Evolutionary conservation across 2,113 vertebrate species (phyloP), one percentile per base, ranked within the genome.

Genomic region (Apteryx mantelli): DNA sequence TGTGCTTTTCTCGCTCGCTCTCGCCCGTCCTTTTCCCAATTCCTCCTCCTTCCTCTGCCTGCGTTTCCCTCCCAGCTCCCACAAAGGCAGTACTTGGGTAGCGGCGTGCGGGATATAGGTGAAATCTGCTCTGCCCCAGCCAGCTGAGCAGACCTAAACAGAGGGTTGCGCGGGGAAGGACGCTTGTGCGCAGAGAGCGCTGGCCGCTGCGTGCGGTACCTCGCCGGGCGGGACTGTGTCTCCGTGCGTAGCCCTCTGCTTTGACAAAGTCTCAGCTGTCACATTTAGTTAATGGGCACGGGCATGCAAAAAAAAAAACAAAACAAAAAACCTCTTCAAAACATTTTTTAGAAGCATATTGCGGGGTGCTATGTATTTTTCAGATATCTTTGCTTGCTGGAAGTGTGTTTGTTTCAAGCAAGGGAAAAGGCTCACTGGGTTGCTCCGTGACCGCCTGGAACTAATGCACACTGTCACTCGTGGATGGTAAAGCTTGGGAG

Each of bases 401-500:
- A 94, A 89, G 66, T 7, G 0, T 8, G 0, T 92, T 95, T 92
- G 58, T 92, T 92, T 89, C 58, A 16, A 50, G 81, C 50, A 24
- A 30, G 53, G 74, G 38, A 87, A 42, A 42, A 56, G 82, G 24
- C 81, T 46, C 24, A 3, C 14, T 25, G 56, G 77, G 84, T 11
- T 69, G 53, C n/a, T 83, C 89, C 5, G 0, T 1, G 1, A 19
- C 70, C 66, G 88, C 84, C 71, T 68, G 22, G 85, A 91, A 69
- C 52, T 58, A 36, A 91, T 38, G 36, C 69, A 40, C 16, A 0
- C 53, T 58, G 86, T 90, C 5, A 4, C 60, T 80, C 5, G 5
- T 1, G 9, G 60, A 63, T 90, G 95, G 84, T 78, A 97, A 87
- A 92, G 93, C 82, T 52, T 11, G 19, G 69, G 84, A 92, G 96